Evolutionary conservation across 2,797 vertebrate genomes (phyloP).

Genomic region (Carcharodon carcharias): DNA sequence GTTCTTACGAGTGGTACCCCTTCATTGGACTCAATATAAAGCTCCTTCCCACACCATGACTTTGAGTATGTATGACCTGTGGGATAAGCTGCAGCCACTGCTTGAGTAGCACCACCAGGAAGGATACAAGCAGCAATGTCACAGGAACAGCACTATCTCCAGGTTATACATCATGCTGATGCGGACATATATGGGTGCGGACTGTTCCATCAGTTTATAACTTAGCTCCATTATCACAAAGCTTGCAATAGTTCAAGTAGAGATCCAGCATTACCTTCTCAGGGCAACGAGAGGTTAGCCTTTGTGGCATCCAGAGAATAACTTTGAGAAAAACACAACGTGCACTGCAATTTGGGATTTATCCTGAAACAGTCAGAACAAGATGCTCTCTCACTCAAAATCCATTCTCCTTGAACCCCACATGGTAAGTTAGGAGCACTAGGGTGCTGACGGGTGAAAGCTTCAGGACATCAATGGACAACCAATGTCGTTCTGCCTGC

Average conservation of each 20-base stretch:
- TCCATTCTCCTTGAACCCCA: no score
- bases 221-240: background rate
- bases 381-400: no score
- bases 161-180: background rate
- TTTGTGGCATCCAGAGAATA: background rate
- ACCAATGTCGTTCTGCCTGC: no score
- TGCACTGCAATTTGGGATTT: no score
- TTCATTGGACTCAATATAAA: background rate
- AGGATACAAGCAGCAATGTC: background rate
- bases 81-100: background rate
- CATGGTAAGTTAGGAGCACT: no score
- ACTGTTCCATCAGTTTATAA: background rate
- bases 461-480: no score
- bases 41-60: background rate
- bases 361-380: no score
- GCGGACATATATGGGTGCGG: background rate
- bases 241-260: background rate
- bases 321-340: no score
- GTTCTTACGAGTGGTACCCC: background rate
- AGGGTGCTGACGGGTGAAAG: no score
- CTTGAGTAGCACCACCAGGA: no score
- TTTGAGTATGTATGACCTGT: background rate
- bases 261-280: no score
- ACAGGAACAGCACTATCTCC: background rate
- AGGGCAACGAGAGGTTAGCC: no score